Evolutionary conservation across 2,888 invertebrate species (phyloP).

Genomic region (Phrixothrix hirtus): DNA sequence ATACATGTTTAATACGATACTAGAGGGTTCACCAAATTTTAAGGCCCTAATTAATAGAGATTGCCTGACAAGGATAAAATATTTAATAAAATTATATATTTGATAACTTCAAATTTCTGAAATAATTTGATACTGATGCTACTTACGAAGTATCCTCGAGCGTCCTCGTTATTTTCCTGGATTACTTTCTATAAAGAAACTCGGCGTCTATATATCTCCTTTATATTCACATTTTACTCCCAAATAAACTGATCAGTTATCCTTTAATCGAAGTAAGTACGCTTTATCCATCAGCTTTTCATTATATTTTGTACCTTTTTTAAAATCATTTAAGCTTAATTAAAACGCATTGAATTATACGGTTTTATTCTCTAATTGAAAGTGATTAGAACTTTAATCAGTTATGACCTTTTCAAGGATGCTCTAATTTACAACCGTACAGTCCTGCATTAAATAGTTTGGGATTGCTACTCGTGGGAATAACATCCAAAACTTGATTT

Average conservation of each 20-base stretch:
- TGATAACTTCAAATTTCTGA: slow-evolving; percentile 18
- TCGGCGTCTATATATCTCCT: not conserved
- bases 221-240: not conserved
- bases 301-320: not conserved
- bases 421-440: not conserved
- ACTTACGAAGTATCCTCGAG: not conserved
- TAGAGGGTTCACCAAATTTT: slow-evolving; percentile 43
- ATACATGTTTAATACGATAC: slow-evolving; percentile 49
- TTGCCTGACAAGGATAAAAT: slow-evolving; percentile 21
- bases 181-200: not conserved
- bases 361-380: not conserved
- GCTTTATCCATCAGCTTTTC: not conserved
- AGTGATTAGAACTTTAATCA: not conserved
- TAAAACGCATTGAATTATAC: not conserved
- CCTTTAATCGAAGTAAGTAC: not conserved
- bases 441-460: not conserved
- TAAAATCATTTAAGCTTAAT: too few relatives aligned
- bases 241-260: not conserved
- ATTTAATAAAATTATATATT: slow-evolving; percentile 24
- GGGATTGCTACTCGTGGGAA: not conserved
- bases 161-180: not conserved
- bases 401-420: not conserved
- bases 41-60: slow-evolving; percentile 44
- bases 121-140: slow-evolving; percentile 7
- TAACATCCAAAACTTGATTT: not conserved